A percentile compares a stretch with the other conserved stretches of the same genome.
phyloP scores from a whole-genome alignment of 2,888 invertebrate species.

The Saturnia japonica region DNA sequence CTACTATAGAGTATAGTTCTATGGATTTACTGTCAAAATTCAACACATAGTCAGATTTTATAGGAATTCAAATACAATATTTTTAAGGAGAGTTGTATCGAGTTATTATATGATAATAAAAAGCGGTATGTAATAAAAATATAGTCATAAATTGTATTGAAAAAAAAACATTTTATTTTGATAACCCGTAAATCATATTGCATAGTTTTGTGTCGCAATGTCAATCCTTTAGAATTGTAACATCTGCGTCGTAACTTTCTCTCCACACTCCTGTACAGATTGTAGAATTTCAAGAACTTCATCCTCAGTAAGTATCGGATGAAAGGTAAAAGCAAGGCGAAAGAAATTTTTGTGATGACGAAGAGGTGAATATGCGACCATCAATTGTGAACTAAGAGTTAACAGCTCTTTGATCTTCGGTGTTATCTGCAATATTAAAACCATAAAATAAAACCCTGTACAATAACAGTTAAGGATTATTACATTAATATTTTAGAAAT shows the following conservation, averaged over 20 bases:
- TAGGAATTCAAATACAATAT: background rate
- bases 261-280: conserved; percentile 84
- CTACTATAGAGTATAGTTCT: too few relatives aligned
- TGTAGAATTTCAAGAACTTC: conserved; percentile 85
- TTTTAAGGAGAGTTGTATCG: background rate
- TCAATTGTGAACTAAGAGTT: conserved; percentile 83
- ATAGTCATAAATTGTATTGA: background rate
- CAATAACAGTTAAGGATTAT: too few relatives aligned
- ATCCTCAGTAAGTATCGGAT: conserved; percentile 81
- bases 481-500: too few relatives aligned
- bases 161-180: background rate
- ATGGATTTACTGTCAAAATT: background rate
- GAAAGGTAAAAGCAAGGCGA: conserved; percentile 87
- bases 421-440: conserved; percentile 74
- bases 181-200: background rate
- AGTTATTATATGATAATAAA: background rate
- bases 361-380: conserved; percentile 90
- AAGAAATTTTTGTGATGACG: conserved; percentile 87
- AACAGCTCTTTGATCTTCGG: conserved; percentile 87
- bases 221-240: conserved; percentile 25
- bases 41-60: background rate
- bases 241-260: conserved; percentile 46
- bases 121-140: background rate
- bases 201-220: background rate
- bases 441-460: background rate